Base-by-base conservation (phyloP, 2,797 vertebrate species). In the Borostomias antarcticus region DNA sequence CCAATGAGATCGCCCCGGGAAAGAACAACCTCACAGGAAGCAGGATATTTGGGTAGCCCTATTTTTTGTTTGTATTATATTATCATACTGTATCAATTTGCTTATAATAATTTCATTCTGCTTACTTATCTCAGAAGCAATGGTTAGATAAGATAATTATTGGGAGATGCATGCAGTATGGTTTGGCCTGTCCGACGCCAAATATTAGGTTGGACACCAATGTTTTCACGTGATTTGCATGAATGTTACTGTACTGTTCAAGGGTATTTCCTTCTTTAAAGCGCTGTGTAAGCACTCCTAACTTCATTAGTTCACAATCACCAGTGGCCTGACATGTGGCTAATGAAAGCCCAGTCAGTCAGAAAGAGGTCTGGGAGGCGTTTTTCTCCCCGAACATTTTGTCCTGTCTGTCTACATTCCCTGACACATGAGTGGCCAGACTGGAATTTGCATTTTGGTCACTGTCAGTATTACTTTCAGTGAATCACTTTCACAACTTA, bases 401-500 rank as follows among this genome's bases (percentile, higher is more conserved):
- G 64, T 59, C 62, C 23, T 60, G 19, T 35, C 64, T 40, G 33
- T 65, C 29, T 70, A 66, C 71, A 77, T 81, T 68, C 57, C 48
- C 50, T 72, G 62, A 74, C 82, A 87, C 6, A 54, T 76, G 77
- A 85, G 37, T 19, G 62, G 58, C 19, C 64, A 68, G 68, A 77
- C 75, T 76, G 68, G 75, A 61, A 77, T 81, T 78, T 85, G 69
- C 64, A 61, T 52, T 76, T 72, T 73, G 70, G 82, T 86, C 70
- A 75, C 79, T 79, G 78, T 79, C 62, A 63, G 78, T 63, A 83
- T 84, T 81, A 86, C 83, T 83, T 85, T 82, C 77, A 84, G 78
- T 76, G n/a, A n/a, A n/a, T n/a, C n/a, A n/a, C n/a, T n/a, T n/a
- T n/a, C 74, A 80, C 76, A 78, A 86, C 78, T 88, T 86, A 89